Evolutionary conservation across 35 echinoderm and acorn worm genomes (phyloP).

Genomic region (Patiria miniata): DNA sequence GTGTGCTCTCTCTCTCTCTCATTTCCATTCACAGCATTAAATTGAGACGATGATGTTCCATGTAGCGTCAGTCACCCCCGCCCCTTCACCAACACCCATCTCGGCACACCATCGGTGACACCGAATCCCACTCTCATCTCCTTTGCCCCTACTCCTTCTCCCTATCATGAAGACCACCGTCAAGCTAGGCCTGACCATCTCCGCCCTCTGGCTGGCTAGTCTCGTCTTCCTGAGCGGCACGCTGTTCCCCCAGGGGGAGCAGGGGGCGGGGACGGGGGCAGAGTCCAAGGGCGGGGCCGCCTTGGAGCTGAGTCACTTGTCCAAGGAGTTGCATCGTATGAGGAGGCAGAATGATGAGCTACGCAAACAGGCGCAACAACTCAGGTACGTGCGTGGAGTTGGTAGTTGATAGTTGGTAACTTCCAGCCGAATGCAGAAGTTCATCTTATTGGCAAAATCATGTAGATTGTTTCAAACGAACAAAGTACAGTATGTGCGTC

Average conservation of each 20-base stretch:
- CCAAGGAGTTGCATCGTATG: constrained; percentile 51
- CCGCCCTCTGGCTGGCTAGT: constrained; percentile 48
- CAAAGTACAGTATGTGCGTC: no score
- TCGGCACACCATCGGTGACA: no score
- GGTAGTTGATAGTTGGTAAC: neutral
- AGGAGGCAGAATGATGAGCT: constrained; percentile 61
- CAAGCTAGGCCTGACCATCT: constrained; percentile 52
- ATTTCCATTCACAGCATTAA: no score
- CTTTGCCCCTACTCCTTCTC: neutral
- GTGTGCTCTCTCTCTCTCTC: no score
- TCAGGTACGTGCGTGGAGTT: constrained; percentile 13
- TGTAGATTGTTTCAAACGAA: no score
- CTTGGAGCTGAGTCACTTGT: constrained; percentile 29
- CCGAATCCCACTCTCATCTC: no score
- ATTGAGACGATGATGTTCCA: no score
- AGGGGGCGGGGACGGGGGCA: neutral
- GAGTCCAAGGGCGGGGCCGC: neutral
- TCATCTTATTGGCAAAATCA: no score
- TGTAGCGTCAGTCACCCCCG: no score
- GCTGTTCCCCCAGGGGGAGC: constrained; percentile 45
- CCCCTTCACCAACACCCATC: no score
- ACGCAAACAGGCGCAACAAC: constrained; percentile 54
- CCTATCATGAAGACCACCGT: constrained; percentile 47
- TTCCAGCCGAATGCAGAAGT: no score
- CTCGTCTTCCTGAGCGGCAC: constrained; percentile 42